Conservation (phyloP, 1,140 invertebrate genomes). For the Thaumatotibia leucotreta region DNA sequence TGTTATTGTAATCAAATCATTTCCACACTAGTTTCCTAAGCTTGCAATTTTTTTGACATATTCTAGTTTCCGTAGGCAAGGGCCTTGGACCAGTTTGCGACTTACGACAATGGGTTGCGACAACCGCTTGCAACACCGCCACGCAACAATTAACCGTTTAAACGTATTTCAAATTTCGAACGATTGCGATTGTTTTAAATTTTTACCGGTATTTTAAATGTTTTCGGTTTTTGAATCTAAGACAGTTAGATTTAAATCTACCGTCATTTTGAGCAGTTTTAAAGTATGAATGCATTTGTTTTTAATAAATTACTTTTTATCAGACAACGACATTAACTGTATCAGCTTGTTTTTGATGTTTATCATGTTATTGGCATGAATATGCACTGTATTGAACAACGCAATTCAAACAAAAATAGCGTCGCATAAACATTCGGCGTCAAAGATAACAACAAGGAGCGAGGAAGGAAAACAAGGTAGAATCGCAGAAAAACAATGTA, state of each 20-base stretch:
- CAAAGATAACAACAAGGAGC: background rate
- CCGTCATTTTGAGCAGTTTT: background rate
- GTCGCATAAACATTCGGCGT: constrained; percentile 2
- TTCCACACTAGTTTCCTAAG: background rate
- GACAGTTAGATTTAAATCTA: background rate
- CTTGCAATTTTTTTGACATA: constrained; percentile 1
- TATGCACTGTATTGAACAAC: background rate
- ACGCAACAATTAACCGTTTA: constrained; percentile 19
- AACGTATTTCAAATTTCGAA: constrained; percentile 17
- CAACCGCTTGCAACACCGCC: constrained; percentile 59
- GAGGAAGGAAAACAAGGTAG: background rate
- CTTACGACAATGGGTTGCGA: constrained; percentile 72
- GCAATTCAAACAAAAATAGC: background rate
- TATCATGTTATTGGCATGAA: constrained; percentile 9
- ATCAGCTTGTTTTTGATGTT: background rate
- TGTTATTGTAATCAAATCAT: background rate
- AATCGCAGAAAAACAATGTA: too few species aligned
- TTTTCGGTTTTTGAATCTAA: background rate
- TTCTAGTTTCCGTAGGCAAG: constrained; percentile 55
- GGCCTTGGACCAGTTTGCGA: constrained; percentile 65
- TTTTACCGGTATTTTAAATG: too few species aligned
- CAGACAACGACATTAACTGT: background rate
- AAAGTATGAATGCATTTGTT: background rate
- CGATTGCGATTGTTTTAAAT: background rate
- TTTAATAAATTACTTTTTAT: background rate